Evolutionary conservation across 2,113 vertebrate genomes (phyloP).

Genomic region (Tupaia tana): DNA sequence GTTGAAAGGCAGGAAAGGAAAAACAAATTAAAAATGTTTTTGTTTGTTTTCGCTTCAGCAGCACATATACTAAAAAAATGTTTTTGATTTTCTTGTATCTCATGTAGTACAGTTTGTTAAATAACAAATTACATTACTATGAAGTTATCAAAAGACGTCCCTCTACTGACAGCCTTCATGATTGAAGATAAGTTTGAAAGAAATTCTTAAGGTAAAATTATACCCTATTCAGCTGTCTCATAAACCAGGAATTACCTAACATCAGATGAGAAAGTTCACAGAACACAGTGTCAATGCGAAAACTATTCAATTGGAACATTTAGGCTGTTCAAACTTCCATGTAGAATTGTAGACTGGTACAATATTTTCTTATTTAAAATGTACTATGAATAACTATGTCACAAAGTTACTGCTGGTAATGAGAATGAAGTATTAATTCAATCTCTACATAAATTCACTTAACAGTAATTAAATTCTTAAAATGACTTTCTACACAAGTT

Average conservation of each 20-base stretch:
- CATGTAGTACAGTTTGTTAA: not conserved
- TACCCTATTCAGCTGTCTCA: not conserved
- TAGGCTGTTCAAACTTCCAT: not conserved
- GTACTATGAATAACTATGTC: not conserved
- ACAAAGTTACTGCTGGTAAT: not conserved
- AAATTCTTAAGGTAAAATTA: not conserved
- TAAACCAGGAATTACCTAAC: not conserved
- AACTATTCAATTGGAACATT: not conserved
- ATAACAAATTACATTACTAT: not conserved
- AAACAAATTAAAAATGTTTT: not conserved
- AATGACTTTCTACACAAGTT: not conserved
- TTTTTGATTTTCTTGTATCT: not conserved
- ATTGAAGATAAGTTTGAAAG: not conserved
- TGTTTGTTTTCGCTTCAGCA: too few species aligned
- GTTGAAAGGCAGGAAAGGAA: not conserved
- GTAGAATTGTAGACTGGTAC: not conserved
- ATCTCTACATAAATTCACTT: not conserved
- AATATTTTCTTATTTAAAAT: constrained; percentile 1
- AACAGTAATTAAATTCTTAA: not conserved
- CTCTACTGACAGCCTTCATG: not conserved
- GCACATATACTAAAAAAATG: not conserved
- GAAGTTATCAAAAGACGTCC: not conserved
- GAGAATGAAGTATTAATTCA: not conserved
- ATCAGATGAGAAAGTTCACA: not conserved
- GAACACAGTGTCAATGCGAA: not conserved